Evolutionary conservation across 2,797 vertebrate species (phyloP), one percentile per base, ranked within the genome.

Genomic region (Champsocephalus esox): DNA sequence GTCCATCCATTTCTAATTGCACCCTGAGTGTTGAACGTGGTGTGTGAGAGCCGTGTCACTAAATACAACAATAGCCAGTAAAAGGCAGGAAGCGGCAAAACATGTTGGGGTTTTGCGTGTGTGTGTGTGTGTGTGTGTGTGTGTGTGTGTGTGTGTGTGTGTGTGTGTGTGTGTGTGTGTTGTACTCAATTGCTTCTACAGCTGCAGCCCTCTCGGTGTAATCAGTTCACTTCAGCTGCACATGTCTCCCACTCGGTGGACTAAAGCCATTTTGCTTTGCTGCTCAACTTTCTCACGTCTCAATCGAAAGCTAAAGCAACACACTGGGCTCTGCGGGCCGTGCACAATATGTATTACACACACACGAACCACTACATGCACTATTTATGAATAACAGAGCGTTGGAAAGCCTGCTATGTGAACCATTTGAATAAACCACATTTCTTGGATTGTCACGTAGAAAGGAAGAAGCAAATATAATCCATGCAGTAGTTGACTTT

Each of bases 11-110:
- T 88, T 88, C 76, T 83, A 91, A 87, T 86, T 82, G 80, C 65
- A 74, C 62, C 63, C 79, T 60, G 62, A 80, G 82, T 82, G 78
- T 85, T 84, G 76, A 87, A 79, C 83, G 80, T 74, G 80, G 60
- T 77, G 73, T 43, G 63, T 71, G 71, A 80, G 83, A 82, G 76
- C 84, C 66, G 63, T 88, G 82, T 88, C 84, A 74, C 89, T 86
- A 83, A 86, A 88, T 86, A 75, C 84, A 90, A 92, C 90, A 92
- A 92, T 88, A 79, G 87, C 80, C 84, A 83, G 79, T 89, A 83
- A 89, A 93, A 82, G 76, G 70, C 92, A 91, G 92, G 91, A 92
- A 89, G 85, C 82, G 69, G 80, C 66, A 77, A 75, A 75, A 79
- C 75, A 80, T 75, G 79, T 56, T 69, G 66, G 79, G 79, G 62